Evolutionary conservation across 2,888 invertebrate genomes (phyloP).

Genomic region (Pecten maximus): DNA sequence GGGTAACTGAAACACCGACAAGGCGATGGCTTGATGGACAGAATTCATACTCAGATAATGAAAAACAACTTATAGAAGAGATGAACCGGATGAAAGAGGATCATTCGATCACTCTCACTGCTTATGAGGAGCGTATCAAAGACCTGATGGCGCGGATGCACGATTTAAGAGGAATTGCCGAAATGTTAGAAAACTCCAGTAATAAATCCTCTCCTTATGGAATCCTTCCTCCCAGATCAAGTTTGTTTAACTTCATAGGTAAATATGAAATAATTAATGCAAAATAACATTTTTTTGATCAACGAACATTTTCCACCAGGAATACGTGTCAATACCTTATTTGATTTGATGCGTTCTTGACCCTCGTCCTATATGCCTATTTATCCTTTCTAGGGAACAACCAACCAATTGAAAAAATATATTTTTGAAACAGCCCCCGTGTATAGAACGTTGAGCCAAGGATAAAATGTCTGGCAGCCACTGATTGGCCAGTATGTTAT

Average conservation of each 20-base stretch:
- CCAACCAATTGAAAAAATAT: no score
- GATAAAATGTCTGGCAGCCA: no score
- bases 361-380: no score
- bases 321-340: no score
- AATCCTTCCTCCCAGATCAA: constrained; percentile 67
- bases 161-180: constrained; percentile 77
- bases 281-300: no score
- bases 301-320: no score
- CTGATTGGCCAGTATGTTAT: no score
- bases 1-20: constrained; percentile 43
- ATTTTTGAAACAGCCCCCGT: no score
- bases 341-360: no score
- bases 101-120: constrained; percentile 75
- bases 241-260: constrained; percentile 70
- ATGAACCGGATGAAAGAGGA: constrained; percentile 79
- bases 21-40: constrained; percentile 67
- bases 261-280: constrained; percentile 46
- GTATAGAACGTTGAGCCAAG: no score
- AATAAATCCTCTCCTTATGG: constrained; percentile 77
- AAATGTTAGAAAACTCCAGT: constrained; percentile 78
- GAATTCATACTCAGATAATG: constrained; percentile 79
- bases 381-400: no score
- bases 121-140: constrained; percentile 78
- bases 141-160: constrained; percentile 80
- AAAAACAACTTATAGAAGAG: constrained; percentile 80